These are phyloP conservation scores for Tetanocera ferruginea DNA, from an alignment of 2,888 invertebrate species.

Conservation along the genomic window DNA sequence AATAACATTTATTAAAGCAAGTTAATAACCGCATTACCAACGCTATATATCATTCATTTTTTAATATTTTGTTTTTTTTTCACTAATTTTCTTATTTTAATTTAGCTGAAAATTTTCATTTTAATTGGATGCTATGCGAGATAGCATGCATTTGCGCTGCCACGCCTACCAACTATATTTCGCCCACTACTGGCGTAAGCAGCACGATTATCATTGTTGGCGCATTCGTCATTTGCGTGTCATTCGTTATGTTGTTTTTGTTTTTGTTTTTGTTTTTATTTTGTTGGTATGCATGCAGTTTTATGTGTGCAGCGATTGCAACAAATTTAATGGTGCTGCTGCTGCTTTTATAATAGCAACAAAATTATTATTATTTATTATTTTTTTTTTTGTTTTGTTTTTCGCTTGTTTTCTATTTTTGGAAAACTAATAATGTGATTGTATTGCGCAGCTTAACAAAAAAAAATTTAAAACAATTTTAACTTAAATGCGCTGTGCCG, in stretches of 20 bases:
- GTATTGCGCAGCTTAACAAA: neutral
- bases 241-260: conserved; percentile 51
- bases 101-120: neutral
- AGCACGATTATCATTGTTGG: neutral
- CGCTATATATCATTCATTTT: no score
- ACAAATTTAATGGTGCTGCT: conserved; percentile 59
- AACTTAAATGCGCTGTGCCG: conserved; percentile 43
- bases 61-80: no score
- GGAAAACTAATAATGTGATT: neutral
- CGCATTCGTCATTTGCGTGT: conserved; percentile 57
- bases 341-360: neutral
- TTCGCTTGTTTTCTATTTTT: neutral
- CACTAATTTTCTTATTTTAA: no score
- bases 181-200: no score
- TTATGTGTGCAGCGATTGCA: conserved; percentile 61
- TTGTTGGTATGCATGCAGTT: no score
- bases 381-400: neutral
- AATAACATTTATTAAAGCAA: no score
- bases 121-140: neutral
- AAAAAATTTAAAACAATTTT: conserved; percentile 41
- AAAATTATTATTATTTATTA: neutral
- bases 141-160: no score
- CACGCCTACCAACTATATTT: no score
- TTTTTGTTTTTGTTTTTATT: no score
- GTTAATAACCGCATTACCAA: no score